Evolutionary conservation across 2,888 invertebrate genomes (phyloP), one percentile per base, ranked within the genome.

Genomic region (Morpho helenor): DNA sequence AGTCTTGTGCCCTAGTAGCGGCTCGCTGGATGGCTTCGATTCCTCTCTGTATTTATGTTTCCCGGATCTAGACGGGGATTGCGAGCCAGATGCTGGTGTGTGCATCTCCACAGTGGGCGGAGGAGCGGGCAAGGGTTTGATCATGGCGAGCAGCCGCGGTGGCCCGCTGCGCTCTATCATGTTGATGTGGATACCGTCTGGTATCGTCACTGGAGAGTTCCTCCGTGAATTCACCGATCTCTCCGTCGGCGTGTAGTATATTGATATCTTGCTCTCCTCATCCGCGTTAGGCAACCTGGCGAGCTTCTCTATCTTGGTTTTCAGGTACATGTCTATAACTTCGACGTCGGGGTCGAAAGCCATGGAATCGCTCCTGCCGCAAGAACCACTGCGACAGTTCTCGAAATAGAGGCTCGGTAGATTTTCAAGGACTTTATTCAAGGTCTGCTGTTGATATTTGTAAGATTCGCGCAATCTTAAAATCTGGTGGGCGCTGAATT

Each of bases 391-490:
- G 44, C 97, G 94, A 77, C 98, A 98, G 86, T 97, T 98, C 81
- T 98, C 98, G 77, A 98, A 94, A 86, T 98, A 97, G 56, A 97
- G 91, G 74, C 94, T 96, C 46, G 97, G 97, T 71, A 98, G 91
- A 81, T 97, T 98, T 82, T 98, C 98, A 59, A 98, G 87, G 7
- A 98, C 96, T 81, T 98, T 98, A 88, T 97, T 97, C 54, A 98
- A 89, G 8, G 98, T 97, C 84, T 97, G 97, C 81, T 98, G 98
- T 83, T 98, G 98, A 77, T 97, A 96, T 84, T 98, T 98, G 92
- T 97, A 98, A 8, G 97, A 97, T 81, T 98, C 98, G 41, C 98
- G 94, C 49, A 98, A 87, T 54, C 96, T 93, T 49, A 98, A 89
- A 60, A 98, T 94, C 84, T 98, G 98, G 78, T 97, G 97, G 22